Evolutionary conservation across 2,113 vertebrate species (phyloP), one percentile per base, ranked within the genome.

Genomic region (Paramisgurnus dabryanus): DNA sequence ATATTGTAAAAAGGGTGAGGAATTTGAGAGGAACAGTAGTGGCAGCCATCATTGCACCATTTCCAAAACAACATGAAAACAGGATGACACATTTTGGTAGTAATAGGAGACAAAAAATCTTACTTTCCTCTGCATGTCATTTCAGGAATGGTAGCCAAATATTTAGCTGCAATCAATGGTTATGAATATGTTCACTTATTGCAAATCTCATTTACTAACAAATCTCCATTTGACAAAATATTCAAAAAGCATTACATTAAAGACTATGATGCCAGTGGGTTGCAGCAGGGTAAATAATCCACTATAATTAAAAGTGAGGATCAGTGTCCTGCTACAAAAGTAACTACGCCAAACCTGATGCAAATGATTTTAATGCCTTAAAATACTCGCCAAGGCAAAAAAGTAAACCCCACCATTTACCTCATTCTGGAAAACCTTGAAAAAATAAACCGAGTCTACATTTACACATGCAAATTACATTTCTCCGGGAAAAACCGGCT

Each of bases 401-500:
- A 49, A 27, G 15, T 18, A 58, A 58, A 58, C 7, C 17, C 17
- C 15, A 50, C 67, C 13, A 9, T 68, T 72, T 34, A 70, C 6
- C 57, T 4, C 49, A 22, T 18, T 17, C 8, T 13, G 8, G 5
- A 67, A 58, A 74, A 40, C 40, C 22, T 8, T 58, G 57, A 4
- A 17, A 49, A 83, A 34, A 34, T 34, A 34, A 27, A 41, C 70
- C 15, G 34, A 65, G 41, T 50, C 72, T 60, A 68, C 61, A 75
- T 70, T 78, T 80, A 78, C 39, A 66, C 71, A 60, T 12, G 60
- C 74, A 73, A 84, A 74, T 78, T 76, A 34, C 11, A 45, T 68
- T 78, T 71, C 22, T 78, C 68, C 64, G 39, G 45, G 18, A 69
- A n/a, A 66, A 69, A 69, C 13, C 3, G 65, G 65, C 69, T 71